Evolutionary conservation across 2,797 vertebrate species (phyloP), one percentile per base, ranked within the genome.

Genomic region (Urophycis tenuis): DNA sequence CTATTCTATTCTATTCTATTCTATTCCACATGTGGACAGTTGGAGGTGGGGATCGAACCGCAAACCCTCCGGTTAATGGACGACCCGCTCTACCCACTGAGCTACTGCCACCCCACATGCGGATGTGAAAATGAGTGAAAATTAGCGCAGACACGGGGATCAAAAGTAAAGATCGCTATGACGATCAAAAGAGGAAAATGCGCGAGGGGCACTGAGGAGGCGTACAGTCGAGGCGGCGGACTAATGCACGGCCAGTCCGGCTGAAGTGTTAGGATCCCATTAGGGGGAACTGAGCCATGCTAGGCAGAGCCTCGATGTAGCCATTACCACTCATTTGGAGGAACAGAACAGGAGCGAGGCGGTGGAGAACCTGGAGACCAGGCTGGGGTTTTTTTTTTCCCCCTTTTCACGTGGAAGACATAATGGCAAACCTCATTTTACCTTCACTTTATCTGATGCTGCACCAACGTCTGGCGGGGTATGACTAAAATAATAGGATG

Each of bases 221-320:
- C 39, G n/a, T 49, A 19, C 34, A 34, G 32, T 33, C 10, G 32
- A 33, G 69, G 69, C 4, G 10, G 53, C 8, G 22, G 53, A 71
- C 74, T 34, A 53, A 75, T 60, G 82, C 83, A 82, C 85, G 77
- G 31, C 30, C 17, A 1, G n/a, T 89, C 90, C 87, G 88, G 77
- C 81, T 87, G 84, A 82, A 88, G 60, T 60, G 71, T 81, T 74
- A 74, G 35, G 78, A 74, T 73, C 71, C 29, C 77, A 81, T 82
- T 85, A 80, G 73, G 80, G 78, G 72, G 81, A 11, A 76, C 71
- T 71, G 70, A 84, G 17, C 75, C 74, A 69, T 75, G 74, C 53
- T 49, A 77, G 77, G 75, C 35, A 78, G 72, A 76, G 73, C 75
- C 49, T n/a, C 77, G 60, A 33, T 80, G 34, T 75, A 80, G 53